Percentiles rank a stretch among this genome's conserved stretches.
These are phyloP conservation scores for Callorhinus ursinus DNA, from an alignment of 2,113 vertebrate species.

Conservation along the genomic window DNA sequence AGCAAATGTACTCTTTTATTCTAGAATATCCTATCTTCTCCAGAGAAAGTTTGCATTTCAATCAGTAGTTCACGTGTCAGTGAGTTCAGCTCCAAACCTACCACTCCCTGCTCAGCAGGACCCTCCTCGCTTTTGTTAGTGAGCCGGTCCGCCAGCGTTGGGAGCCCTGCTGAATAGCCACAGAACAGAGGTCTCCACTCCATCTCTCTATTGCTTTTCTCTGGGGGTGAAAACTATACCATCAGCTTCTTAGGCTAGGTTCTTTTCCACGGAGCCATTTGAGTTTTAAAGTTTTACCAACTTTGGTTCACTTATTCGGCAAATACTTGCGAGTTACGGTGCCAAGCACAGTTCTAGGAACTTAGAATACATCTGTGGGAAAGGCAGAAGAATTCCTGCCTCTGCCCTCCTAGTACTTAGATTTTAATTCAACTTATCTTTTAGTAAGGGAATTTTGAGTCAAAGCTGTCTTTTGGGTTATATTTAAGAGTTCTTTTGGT, in stretches of 20 bases:
- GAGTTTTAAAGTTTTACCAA: background rate
- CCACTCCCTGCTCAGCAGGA: background rate
- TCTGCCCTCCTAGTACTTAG: background rate
- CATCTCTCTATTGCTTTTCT: slow-evolving; percentile 45
- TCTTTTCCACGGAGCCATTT: slow-evolving; percentile 7
- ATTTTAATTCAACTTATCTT: slow-evolving; percentile 37
- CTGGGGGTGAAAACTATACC: slow-evolving; percentile 66
- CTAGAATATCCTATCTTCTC: slow-evolving; percentile 13
- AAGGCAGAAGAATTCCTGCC: background rate
- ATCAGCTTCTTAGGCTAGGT: slow-evolving; percentile 48
- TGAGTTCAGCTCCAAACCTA: background rate
- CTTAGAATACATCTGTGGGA: background rate
- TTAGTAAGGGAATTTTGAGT: slow-evolving; percentile 1
- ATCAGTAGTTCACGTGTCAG: background rate
- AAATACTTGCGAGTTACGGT: background rate
- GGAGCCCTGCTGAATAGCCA: background rate
- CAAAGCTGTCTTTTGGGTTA: background rate
- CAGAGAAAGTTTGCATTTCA: slow-evolving; percentile 58
- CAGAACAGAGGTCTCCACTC: slow-evolving; percentile 24
- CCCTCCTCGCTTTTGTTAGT: background rate
- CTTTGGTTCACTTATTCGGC: background rate
- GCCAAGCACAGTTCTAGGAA: background rate
- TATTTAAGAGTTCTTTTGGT: slow-evolving; percentile 11
- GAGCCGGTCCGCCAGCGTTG: background rate
- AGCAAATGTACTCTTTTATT: background rate